Percentiles rank a stretch among this genome's conserved stretches.
These are phyloP conservation scores for Synanthedon formicaeformis DNA, from an alignment of 2,888 invertebrate genomes.

Conservation along the genomic window DNA sequence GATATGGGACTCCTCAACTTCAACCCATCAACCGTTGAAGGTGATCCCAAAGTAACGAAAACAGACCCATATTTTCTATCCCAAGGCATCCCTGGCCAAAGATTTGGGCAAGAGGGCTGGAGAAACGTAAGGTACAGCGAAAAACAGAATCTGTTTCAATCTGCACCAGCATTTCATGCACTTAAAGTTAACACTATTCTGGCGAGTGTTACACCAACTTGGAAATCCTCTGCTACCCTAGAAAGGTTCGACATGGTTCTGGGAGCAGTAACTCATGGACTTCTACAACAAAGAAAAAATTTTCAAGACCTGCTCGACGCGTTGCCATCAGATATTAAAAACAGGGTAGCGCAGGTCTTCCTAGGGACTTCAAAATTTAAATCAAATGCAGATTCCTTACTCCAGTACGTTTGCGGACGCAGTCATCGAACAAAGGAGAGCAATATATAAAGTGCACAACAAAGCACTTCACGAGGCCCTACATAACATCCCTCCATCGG, in stretches of 20 bases:
- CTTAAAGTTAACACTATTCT: conserved; percentile 7
- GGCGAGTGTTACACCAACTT: conserved; percentile 7
- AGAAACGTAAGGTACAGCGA: conserved; percentile 8
- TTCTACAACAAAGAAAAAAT: conserved; percentile 6
- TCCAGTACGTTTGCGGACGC: conserved; percentile 8
- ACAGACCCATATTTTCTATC: not conserved
- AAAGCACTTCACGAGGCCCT: not conserved
- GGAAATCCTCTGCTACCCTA: conserved; percentile 7
- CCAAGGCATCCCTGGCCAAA: conserved; percentile 5
- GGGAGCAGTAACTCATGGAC: conserved; percentile 7
- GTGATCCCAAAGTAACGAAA: not conserved
- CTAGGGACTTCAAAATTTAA: conserved; percentile 6
- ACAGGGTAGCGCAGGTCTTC: conserved; percentile 1
- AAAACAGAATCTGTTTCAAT: conserved; percentile 10
- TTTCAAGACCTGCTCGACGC: conserved; percentile 1
- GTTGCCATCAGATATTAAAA: conserved; percentile 2
- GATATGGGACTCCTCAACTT: not conserved
- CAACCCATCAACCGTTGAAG: not conserved
- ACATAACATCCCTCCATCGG: not conserved
- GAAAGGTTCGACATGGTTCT: conserved; percentile 5
- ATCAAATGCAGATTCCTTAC: conserved; percentile 3
- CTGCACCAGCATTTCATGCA: conserved; percentile 8
- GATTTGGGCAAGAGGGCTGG: conserved; percentile 5
- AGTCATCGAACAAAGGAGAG: conserved; percentile 3
- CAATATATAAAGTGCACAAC: conserved; percentile 1